Evolutionary conservation across 1,140 invertebrate genomes (phyloP).

Genomic region (Drosophila malerkotliana): DNA sequence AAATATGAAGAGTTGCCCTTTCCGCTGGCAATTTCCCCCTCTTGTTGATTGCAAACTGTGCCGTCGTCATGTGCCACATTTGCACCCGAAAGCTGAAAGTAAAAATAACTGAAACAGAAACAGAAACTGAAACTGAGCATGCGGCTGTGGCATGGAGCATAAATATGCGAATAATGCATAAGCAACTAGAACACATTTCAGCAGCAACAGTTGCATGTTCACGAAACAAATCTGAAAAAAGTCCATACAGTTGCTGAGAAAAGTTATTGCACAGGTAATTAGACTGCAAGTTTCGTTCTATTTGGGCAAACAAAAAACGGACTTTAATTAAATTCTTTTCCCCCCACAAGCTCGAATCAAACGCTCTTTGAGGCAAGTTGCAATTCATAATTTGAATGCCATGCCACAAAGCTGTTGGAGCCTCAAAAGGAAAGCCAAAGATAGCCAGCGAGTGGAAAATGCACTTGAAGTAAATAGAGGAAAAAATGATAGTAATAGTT

Average conservation of each 20-base stretch:
- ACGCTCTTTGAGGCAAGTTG: constrained; percentile 40
- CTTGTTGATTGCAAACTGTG: constrained; percentile 75
- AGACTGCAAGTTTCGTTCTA: constrained; percentile 25
- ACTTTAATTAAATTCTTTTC: constrained; percentile 67
- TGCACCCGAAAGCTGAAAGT: constrained; percentile 64
- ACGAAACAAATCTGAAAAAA: constrained; percentile 17
- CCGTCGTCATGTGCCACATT: constrained; percentile 76
- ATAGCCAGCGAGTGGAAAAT: constrained; percentile 15
- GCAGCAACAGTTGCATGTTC: constrained; percentile 49
- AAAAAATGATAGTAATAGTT: not conserved
- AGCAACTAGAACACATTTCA: constrained; percentile 65
- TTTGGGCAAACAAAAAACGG: constrained; percentile 1
- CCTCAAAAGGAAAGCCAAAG: constrained; percentile 6
- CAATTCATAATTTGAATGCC: constrained; percentile 22
- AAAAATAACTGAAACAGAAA: constrained; percentile 59
- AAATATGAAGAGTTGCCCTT: constrained; percentile 32
- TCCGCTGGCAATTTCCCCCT: constrained; percentile 37
- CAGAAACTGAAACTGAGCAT: constrained; percentile 53
- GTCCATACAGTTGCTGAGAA: constrained; percentile 23
- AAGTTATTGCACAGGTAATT: constrained; percentile 57
- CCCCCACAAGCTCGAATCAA: constrained; percentile 18
- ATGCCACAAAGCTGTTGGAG: constrained; percentile 12
- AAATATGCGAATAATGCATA: constrained; percentile 66
- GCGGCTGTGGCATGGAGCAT: constrained; percentile 58
- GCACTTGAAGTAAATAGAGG: not conserved